These are phyloP conservation scores for Asteroscopus sphinx DNA, from an alignment of 2,888 invertebrate species.

Conservation along the genomic window DNA sequence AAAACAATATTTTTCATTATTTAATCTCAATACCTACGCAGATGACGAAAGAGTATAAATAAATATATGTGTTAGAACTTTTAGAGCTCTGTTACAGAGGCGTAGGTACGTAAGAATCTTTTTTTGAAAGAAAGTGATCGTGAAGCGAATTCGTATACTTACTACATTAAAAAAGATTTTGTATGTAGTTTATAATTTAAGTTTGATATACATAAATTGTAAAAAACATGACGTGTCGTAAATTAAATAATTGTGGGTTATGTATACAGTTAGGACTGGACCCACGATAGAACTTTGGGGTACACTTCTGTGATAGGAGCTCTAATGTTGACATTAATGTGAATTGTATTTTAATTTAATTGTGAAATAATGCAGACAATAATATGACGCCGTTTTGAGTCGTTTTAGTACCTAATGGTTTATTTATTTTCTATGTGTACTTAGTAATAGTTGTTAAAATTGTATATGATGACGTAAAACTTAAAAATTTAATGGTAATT, in stretches of 20 bases:
- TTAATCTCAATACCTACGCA: conserved; percentile 10
- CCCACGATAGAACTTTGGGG: conserved; percentile 5
- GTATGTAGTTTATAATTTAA: too few species aligned
- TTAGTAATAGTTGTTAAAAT: conserved; percentile 28
- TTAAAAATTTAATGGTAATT: conserved; percentile 39
- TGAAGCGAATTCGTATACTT: too few species aligned
- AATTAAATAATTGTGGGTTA: too few species aligned
- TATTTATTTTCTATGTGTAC: conserved; percentile 44
- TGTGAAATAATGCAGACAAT: conserved; percentile 30
- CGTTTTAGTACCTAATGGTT: conserved; percentile 33
- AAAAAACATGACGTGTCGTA: too few species aligned
- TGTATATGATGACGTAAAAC: conserved; percentile 25
- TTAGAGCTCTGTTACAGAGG: conserved; percentile 12
- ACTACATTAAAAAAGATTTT: too few species aligned
- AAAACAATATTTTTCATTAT: conserved; percentile 26
- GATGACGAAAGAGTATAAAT: conserved; percentile 8
- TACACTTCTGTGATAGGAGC: conserved; percentile 11
- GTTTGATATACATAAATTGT: too few species aligned
- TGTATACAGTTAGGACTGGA: not conserved
- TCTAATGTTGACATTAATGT: conserved; percentile 23
- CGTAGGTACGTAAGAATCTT: not conserved
- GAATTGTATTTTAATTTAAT: conserved; percentile 27
- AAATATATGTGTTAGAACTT: conserved; percentile 5
- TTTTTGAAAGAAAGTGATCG: too few species aligned
- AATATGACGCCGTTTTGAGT: conserved; percentile 35